Evolutionary conservation across 2,888 invertebrate genomes (phyloP), one percentile per base, ranked within the genome.

Genomic region (Pocota personata): DNA sequence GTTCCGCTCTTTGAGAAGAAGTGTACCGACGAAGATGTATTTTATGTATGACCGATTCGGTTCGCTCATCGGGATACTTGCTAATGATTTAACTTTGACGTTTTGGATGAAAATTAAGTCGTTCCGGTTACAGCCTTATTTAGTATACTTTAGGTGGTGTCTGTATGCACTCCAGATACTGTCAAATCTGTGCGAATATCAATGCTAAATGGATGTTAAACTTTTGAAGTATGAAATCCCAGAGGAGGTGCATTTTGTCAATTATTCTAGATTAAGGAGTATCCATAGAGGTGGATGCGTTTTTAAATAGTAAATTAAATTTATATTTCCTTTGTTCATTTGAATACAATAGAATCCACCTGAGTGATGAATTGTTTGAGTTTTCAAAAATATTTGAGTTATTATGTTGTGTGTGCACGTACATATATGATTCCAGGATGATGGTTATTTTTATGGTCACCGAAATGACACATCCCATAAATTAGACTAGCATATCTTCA

Each of bases 81-180:
- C 79, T 84, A 84, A 78, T 78, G 76, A 77, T 67, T 58, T 50
- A 58, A 77, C 67, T 73, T 58, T 35, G 76, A 57, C 16, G 46
- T 58, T 48, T 32, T 60, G 12, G 52, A 40, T 46, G 62, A 62
- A 62, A 24, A 84, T 84, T 79, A 62, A 84, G 84, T 52, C 71
- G 84, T 84, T 84, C 62, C 84, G 84, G 84, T 80, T 64, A 75
- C 84, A 71, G 75, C 84, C 84, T 71, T 24, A 24, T 77, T 67
- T 58, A 50, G 14, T 21, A 71, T 58, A 67, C 12, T 66, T 83
- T 83, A 83, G 71, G 60, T 72, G 60, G 32, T 77, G 43, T 58
- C 43, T 82, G 71, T 77, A 72, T 72, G 60, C 77, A 82, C 83
- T 83, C 84, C 35, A 84, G 71, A 43, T 80, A 79, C 79, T 73